These are phyloP conservation scores for Otis tarda DNA, from an alignment of 2,113 vertebrate species.

Conservation along the genomic window DNA sequence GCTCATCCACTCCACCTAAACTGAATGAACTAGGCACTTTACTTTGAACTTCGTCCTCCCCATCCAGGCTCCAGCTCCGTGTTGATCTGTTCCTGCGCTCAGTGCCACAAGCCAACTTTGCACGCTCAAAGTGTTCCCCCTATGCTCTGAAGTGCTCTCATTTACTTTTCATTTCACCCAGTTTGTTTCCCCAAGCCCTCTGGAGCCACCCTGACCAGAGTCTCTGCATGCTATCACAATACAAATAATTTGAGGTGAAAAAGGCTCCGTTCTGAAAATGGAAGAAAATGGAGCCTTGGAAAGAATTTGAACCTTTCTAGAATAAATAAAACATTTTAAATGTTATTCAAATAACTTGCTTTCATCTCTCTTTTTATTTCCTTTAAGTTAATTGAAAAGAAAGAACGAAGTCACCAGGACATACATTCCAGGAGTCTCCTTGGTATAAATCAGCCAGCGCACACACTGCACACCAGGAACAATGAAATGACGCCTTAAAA, in stretches of 20 bases:
- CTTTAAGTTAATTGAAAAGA: conserved; percentile 36
- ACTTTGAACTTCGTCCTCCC: neutral
- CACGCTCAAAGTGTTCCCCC: neutral
- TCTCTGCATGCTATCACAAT: neutral
- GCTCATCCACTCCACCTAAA: neutral
- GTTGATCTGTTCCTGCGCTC: neutral
- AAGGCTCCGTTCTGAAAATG: neutral
- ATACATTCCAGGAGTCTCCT: conserved; percentile 45
- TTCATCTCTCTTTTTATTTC: conserved; percentile 43
- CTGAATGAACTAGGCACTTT: neutral
- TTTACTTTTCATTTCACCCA: neutral
- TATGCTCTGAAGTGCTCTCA: neutral
- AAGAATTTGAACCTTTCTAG: conserved; percentile 37
- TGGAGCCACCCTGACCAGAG: neutral
- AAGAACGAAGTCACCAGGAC: conserved; percentile 38
- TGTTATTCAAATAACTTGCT: conserved; percentile 38
- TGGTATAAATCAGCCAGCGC: conserved; percentile 48
- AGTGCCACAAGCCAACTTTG: neutral
- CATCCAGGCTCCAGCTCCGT: neutral
- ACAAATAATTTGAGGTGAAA: neutral
- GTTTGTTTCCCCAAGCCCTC: neutral
- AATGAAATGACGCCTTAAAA: conserved; percentile 48
- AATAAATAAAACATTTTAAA: conserved; percentile 45
- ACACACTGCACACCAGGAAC: conserved; percentile 28
- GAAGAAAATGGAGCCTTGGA: neutral